A percentile compares a stretch with the other conserved stretches of the same genome.
Evolutionary conservation across 2,113 vertebrate genomes (phyloP).

Genomic region (Nothobranchius furzeri): DNA sequence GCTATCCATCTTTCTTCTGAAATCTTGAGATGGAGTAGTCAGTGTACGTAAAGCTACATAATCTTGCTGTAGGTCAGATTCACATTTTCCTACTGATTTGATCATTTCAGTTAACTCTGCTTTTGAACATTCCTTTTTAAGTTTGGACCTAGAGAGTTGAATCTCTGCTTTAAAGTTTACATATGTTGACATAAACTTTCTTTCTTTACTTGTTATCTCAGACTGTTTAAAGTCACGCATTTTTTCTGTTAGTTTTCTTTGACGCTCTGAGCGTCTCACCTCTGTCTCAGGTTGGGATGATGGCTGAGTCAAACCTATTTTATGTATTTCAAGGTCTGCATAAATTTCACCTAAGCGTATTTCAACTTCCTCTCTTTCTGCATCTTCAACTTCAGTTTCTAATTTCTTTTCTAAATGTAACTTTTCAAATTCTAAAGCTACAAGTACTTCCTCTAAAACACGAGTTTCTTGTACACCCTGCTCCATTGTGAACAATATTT

Average conservation of each 20-base stretch:
- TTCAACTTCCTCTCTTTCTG: background rate
- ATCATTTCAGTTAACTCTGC: background rate
- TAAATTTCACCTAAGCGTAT: background rate
- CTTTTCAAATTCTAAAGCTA: background rate
- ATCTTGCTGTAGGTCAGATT: background rate
- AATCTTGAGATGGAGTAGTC: conserved; percentile 3
- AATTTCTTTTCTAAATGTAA: background rate
- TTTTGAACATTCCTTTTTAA: background rate
- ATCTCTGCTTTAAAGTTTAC: conserved; percentile 4
- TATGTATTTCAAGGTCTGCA: conserved; percentile 1
- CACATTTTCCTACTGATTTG: background rate
- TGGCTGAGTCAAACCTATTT: background rate
- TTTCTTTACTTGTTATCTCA: conserved; percentile 4
- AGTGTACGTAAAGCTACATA: background rate
- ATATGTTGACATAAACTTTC: conserved; percentile 1
- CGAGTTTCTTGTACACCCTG: background rate
- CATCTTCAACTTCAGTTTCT: background rate
- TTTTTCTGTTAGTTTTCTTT: background rate
- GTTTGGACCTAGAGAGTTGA: background rate
- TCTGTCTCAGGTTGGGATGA: background rate
- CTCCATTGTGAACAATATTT: background rate
- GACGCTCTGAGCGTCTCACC: background rate
- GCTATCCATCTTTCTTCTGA: conserved; percentile 1
- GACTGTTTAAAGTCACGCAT: background rate
- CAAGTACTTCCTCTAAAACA: background rate